These are phyloP conservation scores for Eilema sororculum DNA, from an alignment of 2,888 invertebrate genomes.

Conservation along the genomic window DNA sequence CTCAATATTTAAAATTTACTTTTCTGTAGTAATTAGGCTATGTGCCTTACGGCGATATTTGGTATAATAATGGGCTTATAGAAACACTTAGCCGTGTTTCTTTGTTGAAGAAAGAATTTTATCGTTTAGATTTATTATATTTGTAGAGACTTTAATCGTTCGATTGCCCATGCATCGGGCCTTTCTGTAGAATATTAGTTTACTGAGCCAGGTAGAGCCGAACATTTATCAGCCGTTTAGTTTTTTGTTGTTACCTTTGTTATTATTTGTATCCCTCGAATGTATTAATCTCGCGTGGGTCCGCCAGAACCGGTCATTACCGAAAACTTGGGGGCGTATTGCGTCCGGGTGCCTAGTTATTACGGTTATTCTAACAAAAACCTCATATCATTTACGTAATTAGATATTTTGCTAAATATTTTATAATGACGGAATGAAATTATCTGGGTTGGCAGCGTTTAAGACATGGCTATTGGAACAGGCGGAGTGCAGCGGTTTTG, in stretches of 20 bases:
- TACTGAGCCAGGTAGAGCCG: slow-evolving; percentile 75
- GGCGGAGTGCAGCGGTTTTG: slow-evolving; percentile 59
- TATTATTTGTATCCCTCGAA: slow-evolving; percentile 82
- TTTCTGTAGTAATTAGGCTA: slow-evolving; percentile 56
- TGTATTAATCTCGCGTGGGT: slow-evolving; percentile 85
- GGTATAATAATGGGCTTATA: slow-evolving; percentile 77
- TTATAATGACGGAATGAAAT: slow-evolving; percentile 81
- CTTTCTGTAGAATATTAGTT: slow-evolving; percentile 63
- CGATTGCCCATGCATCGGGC: slow-evolving; percentile 64
- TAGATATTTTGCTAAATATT: slow-evolving; percentile 86
- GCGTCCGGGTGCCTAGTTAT: slow-evolving; percentile 84
- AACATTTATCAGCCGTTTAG: slow-evolving; percentile 81
- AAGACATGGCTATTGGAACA: slow-evolving; percentile 64
- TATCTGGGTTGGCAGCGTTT: slow-evolving; percentile 75
- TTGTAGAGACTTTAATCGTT: slow-evolving; percentile 82
- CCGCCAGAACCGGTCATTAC: slow-evolving; percentile 83
- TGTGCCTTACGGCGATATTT: slow-evolving; percentile 64
- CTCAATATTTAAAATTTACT: slow-evolving; percentile 54
- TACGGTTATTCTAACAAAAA: slow-evolving; percentile 83
- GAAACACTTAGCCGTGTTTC: slow-evolving; percentile 80
- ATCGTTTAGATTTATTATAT: slow-evolving; percentile 84
- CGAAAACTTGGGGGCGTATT: slow-evolving; percentile 84
- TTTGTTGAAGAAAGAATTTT: slow-evolving; percentile 78
- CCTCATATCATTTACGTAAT: slow-evolving; percentile 83
- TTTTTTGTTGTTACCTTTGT: slow-evolving; percentile 83